phyloP scores from a whole-genome alignment of 2,888 invertebrate genomes.

The Thyatira batis region DNA sequence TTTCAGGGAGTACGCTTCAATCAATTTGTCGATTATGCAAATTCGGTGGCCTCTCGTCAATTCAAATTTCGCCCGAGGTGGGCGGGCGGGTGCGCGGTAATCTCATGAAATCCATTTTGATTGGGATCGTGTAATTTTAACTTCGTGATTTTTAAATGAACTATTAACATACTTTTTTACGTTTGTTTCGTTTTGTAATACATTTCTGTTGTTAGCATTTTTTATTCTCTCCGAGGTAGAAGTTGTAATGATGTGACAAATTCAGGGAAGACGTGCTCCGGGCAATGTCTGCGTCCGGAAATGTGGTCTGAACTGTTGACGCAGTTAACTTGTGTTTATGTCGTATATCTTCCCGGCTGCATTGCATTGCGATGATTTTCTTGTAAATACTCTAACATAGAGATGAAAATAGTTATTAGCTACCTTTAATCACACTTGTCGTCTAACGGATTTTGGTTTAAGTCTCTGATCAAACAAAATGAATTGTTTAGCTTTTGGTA shows the following conservation, averaged over 20 bases:
- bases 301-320: neutral
- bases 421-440: no score
- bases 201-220: neutral
- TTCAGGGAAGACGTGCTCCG: neutral
- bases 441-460: no score
- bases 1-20: conserved; percentile 70
- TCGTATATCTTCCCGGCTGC: neutral
- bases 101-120: conserved; percentile 57
- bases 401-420: neutral
- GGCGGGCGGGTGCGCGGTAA: conserved; percentile 46
- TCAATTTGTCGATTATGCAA: conserved; percentile 79
- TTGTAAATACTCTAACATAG: neutral
- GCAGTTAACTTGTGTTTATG: neutral
- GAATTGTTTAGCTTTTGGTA: no score
- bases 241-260: neutral
- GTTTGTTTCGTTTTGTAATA: neutral
- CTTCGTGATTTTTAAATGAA: conserved; percentile 44
- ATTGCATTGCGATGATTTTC: neutral
- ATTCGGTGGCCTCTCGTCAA: conserved; percentile 55
- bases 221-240: neutral
- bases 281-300: neutral
- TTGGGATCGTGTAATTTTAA: conserved; percentile 53
- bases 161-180: conserved; percentile 20
- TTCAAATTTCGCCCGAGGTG: conserved; percentile 48
- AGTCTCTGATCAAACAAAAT: no score